Evolutionary conservation across 2,888 invertebrate genomes (phyloP).

Genomic region (Actias luna): DNA sequence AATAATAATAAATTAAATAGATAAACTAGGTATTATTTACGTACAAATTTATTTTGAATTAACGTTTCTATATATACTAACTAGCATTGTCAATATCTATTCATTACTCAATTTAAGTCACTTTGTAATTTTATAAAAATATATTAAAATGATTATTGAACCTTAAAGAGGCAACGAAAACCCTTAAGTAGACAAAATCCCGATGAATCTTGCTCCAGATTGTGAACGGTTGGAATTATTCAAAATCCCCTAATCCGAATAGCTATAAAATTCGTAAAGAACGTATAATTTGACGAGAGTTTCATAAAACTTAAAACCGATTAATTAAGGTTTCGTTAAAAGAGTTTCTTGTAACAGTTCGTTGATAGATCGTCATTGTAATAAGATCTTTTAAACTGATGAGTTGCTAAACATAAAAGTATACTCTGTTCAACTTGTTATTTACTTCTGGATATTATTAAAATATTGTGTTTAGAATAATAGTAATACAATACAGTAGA

Average conservation of each 20-base stretch:
- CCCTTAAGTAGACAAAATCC: constrained; percentile 26
- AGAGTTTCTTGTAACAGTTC: constrained; percentile 22
- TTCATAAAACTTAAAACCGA: constrained; percentile 34
- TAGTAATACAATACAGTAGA: too few relatives aligned
- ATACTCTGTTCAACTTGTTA: neutral
- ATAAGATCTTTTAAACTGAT: constrained; percentile 13
- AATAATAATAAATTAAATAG: too few relatives aligned
- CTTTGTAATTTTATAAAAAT: constrained; percentile 5
- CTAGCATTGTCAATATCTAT: too few relatives aligned
- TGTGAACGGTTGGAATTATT: constrained; percentile 31
- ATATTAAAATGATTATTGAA: constrained; percentile 7
- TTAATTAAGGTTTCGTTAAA: constrained; percentile 37
- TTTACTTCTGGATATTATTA: neutral
- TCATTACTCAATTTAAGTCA: too few relatives aligned
- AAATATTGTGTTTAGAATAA: too few relatives aligned
- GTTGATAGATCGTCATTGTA: constrained; percentile 25
- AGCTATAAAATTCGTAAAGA: constrained; percentile 34
- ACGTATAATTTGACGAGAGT: constrained; percentile 35
- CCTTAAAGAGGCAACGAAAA: constrained; percentile 19
- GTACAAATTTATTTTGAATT: neutral
- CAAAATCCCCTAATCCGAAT: constrained; percentile 36
- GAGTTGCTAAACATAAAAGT: neutral
- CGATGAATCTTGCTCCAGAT: constrained; percentile 26
- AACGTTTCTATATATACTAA: neutral
- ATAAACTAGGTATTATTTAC: too few relatives aligned